phyloP scores from a whole-genome alignment of 2,888 invertebrate genomes.

The Geophilus truncorum region DNA sequence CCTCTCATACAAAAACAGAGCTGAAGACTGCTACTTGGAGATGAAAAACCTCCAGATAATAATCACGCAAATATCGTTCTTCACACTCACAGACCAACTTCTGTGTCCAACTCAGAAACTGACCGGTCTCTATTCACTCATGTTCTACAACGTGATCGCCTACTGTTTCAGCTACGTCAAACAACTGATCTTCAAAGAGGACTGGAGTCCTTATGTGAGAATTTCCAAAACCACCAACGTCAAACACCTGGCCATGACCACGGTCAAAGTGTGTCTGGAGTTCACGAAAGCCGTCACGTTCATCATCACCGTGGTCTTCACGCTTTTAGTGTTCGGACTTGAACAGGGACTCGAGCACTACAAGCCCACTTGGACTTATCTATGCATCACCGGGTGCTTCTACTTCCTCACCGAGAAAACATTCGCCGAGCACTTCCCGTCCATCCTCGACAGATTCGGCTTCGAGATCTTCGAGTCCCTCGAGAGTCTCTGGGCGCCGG shows the following conservation, averaged over 20 bases:
- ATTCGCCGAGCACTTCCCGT: constrained; percentile 62
- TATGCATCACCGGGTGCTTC: constrained; percentile 62
- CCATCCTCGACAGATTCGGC: constrained; percentile 57
- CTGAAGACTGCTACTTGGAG: constrained; percentile 62
- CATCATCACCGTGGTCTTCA: constrained; percentile 68
- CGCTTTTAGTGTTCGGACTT: constrained; percentile 66
- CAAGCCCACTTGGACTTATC: constrained; percentile 63
- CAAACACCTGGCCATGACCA: constrained; percentile 73
- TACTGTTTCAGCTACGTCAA: constrained; percentile 71
- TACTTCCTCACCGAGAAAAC: constrained; percentile 64
- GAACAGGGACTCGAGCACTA: constrained; percentile 71
- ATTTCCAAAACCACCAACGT: constrained; percentile 66
- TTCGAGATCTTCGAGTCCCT: constrained; percentile 64
- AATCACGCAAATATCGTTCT: constrained; percentile 66
- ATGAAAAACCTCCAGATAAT: constrained; percentile 66
- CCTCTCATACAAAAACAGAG: constrained; percentile 55
- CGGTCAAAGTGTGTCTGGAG: constrained; percentile 72
- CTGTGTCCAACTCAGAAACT: constrained; percentile 57
- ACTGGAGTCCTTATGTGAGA: constrained; percentile 71
- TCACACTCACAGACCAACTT: constrained; percentile 65
- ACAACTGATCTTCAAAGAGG: constrained; percentile 66
- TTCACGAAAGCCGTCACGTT: constrained; percentile 78
- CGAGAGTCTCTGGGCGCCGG: constrained; percentile 64
- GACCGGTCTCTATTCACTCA: constrained; percentile 68
- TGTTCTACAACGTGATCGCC: constrained; percentile 76